Conservation (phyloP, 2,888 invertebrate genomes). For the Drosophila neutralis region DNA sequence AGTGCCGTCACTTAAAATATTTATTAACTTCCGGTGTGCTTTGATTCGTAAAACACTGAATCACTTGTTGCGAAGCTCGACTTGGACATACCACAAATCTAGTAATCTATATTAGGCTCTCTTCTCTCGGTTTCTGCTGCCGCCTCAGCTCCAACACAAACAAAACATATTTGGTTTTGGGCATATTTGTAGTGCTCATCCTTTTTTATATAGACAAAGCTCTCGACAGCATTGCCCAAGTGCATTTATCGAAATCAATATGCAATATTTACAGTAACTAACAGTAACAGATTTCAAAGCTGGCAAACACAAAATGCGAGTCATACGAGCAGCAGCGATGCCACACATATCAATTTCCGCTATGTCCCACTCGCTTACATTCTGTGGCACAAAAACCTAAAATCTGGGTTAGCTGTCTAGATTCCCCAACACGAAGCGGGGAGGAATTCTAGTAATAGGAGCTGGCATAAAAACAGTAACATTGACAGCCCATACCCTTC, state of each 20-base stretch:
- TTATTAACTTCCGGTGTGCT: slow-evolving; percentile 2
- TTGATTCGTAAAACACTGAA: neutral
- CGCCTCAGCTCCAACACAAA: neutral
- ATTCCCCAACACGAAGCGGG: slow-evolving; percentile 21
- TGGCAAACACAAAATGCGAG: slow-evolving; percentile 44
- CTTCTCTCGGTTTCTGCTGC: neutral
- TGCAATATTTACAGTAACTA: slow-evolving; percentile 47
- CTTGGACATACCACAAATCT: neutral
- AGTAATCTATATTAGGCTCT: neutral
- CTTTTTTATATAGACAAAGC: neutral
- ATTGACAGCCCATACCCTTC: slow-evolving; percentile 51
- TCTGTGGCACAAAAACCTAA: slow-evolving; percentile 53
- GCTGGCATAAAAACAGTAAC: slow-evolving; percentile 9
- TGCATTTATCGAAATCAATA: slow-evolving; percentile 54
- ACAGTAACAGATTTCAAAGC: slow-evolving; percentile 46
- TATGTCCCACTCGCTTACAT: slow-evolving; percentile 20
- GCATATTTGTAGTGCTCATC: neutral
- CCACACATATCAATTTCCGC: slow-evolving; percentile 40
- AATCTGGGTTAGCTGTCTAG: slow-evolving; percentile 78
- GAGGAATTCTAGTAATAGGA: neutral
- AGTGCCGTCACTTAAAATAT: neutral
- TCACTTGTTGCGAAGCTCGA: neutral
- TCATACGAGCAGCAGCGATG: slow-evolving; percentile 52
- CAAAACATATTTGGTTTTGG: neutral
- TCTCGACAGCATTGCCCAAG: slow-evolving; percentile 20